Conservation (phyloP, 2,888 invertebrate species). For the Tachina lurida region DNA sequence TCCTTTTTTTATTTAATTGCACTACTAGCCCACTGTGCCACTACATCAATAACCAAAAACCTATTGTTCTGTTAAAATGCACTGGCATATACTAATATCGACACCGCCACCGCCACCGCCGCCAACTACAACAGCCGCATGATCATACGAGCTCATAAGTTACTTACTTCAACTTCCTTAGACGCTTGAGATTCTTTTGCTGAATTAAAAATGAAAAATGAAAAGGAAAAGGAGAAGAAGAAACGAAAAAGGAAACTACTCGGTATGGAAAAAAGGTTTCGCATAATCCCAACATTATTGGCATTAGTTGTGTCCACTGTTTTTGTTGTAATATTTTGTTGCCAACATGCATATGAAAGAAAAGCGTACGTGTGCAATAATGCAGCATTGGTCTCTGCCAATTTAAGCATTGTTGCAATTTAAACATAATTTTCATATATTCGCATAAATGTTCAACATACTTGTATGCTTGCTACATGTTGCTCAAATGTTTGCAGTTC, state of each 20-base stretch:
- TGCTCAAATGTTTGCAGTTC: slow-evolving; percentile 62
- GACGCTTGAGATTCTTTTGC: not conserved
- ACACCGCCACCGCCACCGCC: slow-evolving; percentile 22
- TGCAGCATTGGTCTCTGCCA: slow-evolving; percentile 48
- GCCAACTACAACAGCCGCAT: slow-evolving; percentile 27
- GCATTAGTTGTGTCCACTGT: slow-evolving; percentile 69
- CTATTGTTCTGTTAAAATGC: slow-evolving; percentile 52
- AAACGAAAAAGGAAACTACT: slow-evolving; percentile 16
- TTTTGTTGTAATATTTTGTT: slow-evolving; percentile 68
- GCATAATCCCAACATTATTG: slow-evolving; percentile 69
- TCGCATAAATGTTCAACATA: slow-evolving; percentile 57
- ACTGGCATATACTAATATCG: slow-evolving; percentile 24
- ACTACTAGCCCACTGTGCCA: slow-evolving; percentile 28
- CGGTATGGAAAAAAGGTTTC: slow-evolving; percentile 15
- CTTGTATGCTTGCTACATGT: slow-evolving; percentile 44
- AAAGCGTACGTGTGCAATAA: slow-evolving; percentile 42
- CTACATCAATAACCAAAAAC: slow-evolving; percentile 17
- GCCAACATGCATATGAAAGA: slow-evolving; percentile 66
- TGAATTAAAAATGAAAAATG: not conserved
- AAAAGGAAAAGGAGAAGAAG: not conserved
- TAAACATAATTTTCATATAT: slow-evolving; percentile 69
- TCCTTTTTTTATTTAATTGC: too few relatives aligned
- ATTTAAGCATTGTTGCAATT: slow-evolving; percentile 70
- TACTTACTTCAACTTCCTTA: slow-evolving; percentile 33
- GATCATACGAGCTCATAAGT: slow-evolving; percentile 66